Evolutionary conservation across 2,797 vertebrate genomes (phyloP).

Genomic region (Leucoraja ocellata): DNA sequence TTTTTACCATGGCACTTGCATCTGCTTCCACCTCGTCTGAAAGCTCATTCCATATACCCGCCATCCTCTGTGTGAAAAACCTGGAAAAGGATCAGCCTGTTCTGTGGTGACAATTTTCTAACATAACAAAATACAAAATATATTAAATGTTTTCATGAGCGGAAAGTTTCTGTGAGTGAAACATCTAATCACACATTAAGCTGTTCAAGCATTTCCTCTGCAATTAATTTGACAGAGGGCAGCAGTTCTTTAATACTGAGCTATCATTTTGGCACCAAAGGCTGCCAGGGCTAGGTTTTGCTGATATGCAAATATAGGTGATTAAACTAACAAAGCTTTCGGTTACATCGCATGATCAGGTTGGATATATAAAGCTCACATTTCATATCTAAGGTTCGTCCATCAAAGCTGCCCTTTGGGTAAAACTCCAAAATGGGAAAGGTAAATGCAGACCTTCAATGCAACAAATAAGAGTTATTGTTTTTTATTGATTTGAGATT

Average conservation of each 20-base stretch:
- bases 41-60: no score
- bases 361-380: slow-evolving; percentile 21
- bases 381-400: background rate
- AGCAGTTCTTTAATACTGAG: slow-evolving; percentile 28
- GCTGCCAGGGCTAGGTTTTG: background rate
- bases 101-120: no score
- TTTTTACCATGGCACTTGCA: no score
- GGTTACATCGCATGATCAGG: slow-evolving; percentile 20
- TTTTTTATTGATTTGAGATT: background rate
- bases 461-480: background rate
- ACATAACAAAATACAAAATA: background rate
- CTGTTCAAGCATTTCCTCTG: background rate
- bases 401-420: background rate
- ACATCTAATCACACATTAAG: background rate
- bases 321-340: slow-evolving; percentile 31
- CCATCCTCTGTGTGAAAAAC: no score
- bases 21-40: no score
- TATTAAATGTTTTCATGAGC: background rate
- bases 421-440: slow-evolving; percentile 23
- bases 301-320: slow-evolving; percentile 24
- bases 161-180: background rate
- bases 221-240: background rate
- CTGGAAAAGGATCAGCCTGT: background rate
- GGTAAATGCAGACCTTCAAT: background rate
- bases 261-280: slow-evolving; percentile 30